phyloP scores from a whole-genome alignment of 2,888 invertebrate species.

The Leucozona laternaria region DNA sequence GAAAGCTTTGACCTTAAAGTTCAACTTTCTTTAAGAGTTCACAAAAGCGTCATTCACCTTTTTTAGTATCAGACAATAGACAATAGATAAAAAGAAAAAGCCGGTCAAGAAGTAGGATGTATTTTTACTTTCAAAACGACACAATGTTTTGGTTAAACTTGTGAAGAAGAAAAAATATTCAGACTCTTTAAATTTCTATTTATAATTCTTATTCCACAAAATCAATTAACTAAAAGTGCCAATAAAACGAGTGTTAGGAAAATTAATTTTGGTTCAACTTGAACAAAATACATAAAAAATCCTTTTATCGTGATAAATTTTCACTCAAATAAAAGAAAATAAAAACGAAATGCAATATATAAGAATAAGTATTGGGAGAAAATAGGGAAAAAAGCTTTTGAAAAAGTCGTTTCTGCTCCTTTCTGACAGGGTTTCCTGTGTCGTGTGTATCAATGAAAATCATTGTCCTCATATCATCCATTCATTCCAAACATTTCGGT shows the following conservation, averaged over 20 bases:
- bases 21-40: slow-evolving; percentile 18
- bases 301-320: slow-evolving; percentile 37
- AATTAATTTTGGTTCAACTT: slow-evolving; percentile 47
- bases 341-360: slow-evolving; percentile 3
- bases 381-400: slow-evolving; percentile 53
- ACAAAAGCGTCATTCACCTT: slow-evolving; percentile 42
- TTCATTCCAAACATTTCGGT: slow-evolving; percentile 63
- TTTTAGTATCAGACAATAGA: slow-evolving; percentile 52
- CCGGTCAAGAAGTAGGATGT: slow-evolving; percentile 56
- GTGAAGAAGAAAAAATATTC: not conserved
- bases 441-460: slow-evolving; percentile 71
- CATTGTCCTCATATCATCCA: slow-evolving; percentile 56
- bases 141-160: not conserved
- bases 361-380: not conserved
- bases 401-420: slow-evolving; percentile 18
- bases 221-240: not conserved
- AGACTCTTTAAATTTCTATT: not conserved
- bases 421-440: slow-evolving; percentile 27
- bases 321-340: not conserved
- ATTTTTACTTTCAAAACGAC: slow-evolving; percentile 15
- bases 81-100: slow-evolving; percentile 49
- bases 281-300: not conserved
- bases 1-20: slow-evolving; percentile 43
- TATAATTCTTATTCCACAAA: no score
- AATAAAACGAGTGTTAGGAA: slow-evolving; percentile 31